Base-by-base conservation (phyloP, 2,888 invertebrate genomes). In the Trisateles emortualis region DNA sequence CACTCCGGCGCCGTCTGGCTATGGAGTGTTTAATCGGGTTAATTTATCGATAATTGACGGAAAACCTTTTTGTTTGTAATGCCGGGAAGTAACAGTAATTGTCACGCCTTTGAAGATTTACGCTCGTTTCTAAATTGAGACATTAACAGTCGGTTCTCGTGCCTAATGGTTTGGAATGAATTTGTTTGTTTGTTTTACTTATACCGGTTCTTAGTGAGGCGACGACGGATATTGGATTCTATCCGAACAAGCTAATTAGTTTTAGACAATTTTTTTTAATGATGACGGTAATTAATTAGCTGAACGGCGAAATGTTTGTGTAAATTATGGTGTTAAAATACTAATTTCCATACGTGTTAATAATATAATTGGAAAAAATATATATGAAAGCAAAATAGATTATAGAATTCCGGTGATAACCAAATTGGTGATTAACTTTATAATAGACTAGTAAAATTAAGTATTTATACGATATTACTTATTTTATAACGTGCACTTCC, bases 21-120 rank as follows among this genome's bases (percentile, higher is more conserved):
- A 76, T 79, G 75, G 84, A 88, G 82, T 88, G 87, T 85, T 90
- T 92, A 92, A 92, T 92, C 92, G 89, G 89, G 91, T 92, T 92
- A 92, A 92, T 92, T 92, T 92, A 92, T 92, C 92, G 91, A 92
- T 92, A 92, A 92, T 92, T 91, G 92, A 91, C 92, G 92, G 89
- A 88, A 89, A 91, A 86, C 90, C 92, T 92, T 92, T 92, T 91
- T 91, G 91, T 92, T 92, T 91, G 92, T 90, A 88, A 86, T 89
- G 88, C 87, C 87, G 90, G 92, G 83, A 91, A 92, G 90, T 90
- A 92, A 92, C 92, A 92, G 92, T 90, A 90, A 92, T 92, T 92
- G 92, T 92, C 92, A 92, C 92, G 92, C 92, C 92, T 92, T 90
- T 90, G 88, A 92, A 91, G 92, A 92, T 92, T 92, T 92, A 92